A percentile compares a stretch with the other conserved stretches of the same genome.
These are phyloP conservation scores for Neogale vison DNA, from an alignment of 2,113 vertebrate genomes.

Conservation along the genomic window DNA sequence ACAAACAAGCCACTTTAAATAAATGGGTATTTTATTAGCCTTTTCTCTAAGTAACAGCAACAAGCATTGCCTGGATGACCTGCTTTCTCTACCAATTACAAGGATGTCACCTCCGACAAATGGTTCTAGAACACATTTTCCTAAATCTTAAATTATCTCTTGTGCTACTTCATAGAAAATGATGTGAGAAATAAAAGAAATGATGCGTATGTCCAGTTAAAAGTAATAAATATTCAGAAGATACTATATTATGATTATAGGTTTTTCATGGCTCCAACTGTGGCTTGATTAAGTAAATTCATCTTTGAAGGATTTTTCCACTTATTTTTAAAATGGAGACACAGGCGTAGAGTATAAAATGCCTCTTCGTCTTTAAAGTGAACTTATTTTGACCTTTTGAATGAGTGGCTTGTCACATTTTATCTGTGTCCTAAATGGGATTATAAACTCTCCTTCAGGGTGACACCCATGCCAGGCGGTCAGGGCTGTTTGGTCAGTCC, in stretches of 20 bases:
- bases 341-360: slow-evolving; percentile 4
- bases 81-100: not conserved
- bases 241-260: slow-evolving; percentile 48
- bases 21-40: slow-evolving; percentile 24
- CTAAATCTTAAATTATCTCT: slow-evolving; percentile 49
- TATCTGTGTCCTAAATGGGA: slow-evolving; percentile 57
- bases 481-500: not conserved
- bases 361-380: slow-evolving; percentile 59
- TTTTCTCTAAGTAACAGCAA: slow-evolving; percentile 11
- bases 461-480: not conserved
- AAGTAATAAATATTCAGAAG: slow-evolving; percentile 62
- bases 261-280: slow-evolving; percentile 30
- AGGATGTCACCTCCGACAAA: not conserved
- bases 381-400: slow-evolving; percentile 71
- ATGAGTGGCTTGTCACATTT: slow-evolving; percentile 66
- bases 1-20: slow-evolving; percentile 22
- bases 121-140: slow-evolving; percentile 14
- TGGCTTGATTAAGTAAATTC: slow-evolving; percentile 63
- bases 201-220: slow-evolving; percentile 25
- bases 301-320: slow-evolving; percentile 58
- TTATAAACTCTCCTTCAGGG: slow-evolving; percentile 52
- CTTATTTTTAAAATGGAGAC: slow-evolving; percentile 52
- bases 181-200: slow-evolving; percentile 52
- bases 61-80: not conserved
- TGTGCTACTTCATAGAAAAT: slow-evolving; percentile 29